phyloP scores from a whole-genome alignment of 1,140 invertebrate genomes.

The Euura lappo region DNA sequence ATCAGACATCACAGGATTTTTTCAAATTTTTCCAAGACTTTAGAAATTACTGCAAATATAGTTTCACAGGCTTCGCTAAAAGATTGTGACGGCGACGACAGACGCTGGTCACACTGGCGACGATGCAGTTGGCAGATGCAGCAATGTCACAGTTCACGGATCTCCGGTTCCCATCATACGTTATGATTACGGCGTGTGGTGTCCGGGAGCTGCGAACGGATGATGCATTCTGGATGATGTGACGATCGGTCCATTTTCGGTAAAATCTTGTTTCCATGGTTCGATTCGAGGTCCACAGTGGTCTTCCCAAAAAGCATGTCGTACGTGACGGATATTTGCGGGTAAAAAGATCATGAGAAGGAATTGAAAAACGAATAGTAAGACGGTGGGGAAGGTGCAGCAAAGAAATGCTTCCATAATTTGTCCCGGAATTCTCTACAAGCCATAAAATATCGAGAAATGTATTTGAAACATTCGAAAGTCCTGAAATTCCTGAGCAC shows the following conservation, averaged over 20 bases:
- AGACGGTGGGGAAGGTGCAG: neutral
- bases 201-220: neutral
- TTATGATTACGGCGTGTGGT: conserved; percentile 16
- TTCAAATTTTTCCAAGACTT: no score
- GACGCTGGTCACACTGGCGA: neutral
- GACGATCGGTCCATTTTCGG: neutral
- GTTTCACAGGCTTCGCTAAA: no score
- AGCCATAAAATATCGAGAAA: conserved; percentile 5
- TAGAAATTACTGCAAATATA: no score
- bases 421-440: neutral
- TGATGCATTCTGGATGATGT: no score
- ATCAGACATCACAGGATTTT: no score
- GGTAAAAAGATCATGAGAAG: neutral
- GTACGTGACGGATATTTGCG: conserved; percentile 1
- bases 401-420: conserved; percentile 5
- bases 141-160: conserved; percentile 46
- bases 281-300: neutral
- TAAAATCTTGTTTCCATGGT: neutral
- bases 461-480: conserved; percentile 7
- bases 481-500: neutral
- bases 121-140: conserved; percentile 33
- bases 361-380: neutral
- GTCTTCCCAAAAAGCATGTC: conserved; percentile 3
- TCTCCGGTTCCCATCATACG: conserved; percentile 4
- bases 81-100: neutral